These are phyloP conservation scores for Bombyx huttoni DNA, from an alignment of 2,888 invertebrate genomes.

Conservation along the genomic window DNA sequence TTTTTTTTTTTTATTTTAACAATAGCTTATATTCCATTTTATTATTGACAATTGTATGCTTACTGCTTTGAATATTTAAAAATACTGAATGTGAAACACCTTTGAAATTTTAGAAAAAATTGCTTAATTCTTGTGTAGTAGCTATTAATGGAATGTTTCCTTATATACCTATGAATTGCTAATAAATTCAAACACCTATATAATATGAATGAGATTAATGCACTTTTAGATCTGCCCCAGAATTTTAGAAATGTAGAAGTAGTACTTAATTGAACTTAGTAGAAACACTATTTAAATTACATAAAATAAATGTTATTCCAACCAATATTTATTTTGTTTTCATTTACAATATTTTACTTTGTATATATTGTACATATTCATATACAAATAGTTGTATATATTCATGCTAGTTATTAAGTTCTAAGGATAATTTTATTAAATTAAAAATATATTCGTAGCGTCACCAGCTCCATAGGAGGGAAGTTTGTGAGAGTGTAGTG, in stretches of 20 bases:
- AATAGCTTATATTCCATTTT: neutral
- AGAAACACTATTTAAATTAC: neutral
- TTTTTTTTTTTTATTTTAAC: neutral
- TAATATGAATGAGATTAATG: neutral
- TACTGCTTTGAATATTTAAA: neutral
- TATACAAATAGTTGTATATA: too few relatives aligned
- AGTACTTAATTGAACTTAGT: neutral
- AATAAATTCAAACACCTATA: neutral
- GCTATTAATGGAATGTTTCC: neutral
- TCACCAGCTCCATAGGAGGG: constrained; percentile 44
- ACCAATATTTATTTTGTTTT: neutral
- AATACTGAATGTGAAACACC: neutral
- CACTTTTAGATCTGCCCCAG: neutral
- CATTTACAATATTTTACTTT: neutral
- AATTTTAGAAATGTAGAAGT: neutral
- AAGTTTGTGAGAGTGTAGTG: constrained; percentile 33
- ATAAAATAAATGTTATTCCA: neutral
- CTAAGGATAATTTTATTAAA: neutral
- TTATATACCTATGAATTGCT: neutral
- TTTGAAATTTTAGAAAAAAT: neutral
- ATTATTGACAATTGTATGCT: neutral
- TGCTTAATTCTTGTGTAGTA: neutral
- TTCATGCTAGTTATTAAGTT: too few relatives aligned
- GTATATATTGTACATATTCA: neutral
- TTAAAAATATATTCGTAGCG: constrained; percentile 38